Percentiles rank a stretch among this genome's conserved stretches.
Evolutionary conservation across 2,888 invertebrate genomes (phyloP).

Genomic region (Microplitis manilae): DNA sequence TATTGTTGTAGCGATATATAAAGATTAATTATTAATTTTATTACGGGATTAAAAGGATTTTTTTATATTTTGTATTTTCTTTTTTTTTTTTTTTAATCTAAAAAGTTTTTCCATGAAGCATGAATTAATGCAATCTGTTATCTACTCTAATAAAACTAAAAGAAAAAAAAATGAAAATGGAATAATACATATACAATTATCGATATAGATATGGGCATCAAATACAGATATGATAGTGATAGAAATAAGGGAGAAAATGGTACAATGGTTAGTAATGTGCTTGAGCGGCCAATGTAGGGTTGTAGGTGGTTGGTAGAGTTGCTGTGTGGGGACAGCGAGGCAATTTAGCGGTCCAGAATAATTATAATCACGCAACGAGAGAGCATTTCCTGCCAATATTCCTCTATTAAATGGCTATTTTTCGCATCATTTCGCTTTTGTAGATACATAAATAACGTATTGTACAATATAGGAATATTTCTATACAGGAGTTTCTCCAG

Average conservation of each 20-base stretch:
- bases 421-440: slow-evolving; percentile 56
- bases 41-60: no score
- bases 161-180: background rate
- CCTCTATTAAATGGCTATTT: slow-evolving; percentile 61
- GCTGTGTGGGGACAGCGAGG: slow-evolving; percentile 38
- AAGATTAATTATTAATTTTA: no score
- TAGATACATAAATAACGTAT: slow-evolving; percentile 3
- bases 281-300: background rate
- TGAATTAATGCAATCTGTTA: background rate
- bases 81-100: no score
- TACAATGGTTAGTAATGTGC: background rate
- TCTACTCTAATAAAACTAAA: background rate
- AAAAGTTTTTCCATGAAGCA: no score
- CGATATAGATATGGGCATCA: background rate
- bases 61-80: no score
- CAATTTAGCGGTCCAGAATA: slow-evolving; percentile 60
- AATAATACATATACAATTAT: background rate
- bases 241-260: slow-evolving; percentile 9
- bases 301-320: background rate
- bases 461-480: background rate
- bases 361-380: slow-evolving; percentile 61
- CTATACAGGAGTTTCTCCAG: background rate
- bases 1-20: no score
- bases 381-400: slow-evolving; percentile 61
- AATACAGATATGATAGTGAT: background rate